Percentiles rank a stretch among this genome's conserved stretches.
phyloP scores from a whole-genome alignment of 1,140 invertebrate genomes.

The Forficula auricularia region DNA sequence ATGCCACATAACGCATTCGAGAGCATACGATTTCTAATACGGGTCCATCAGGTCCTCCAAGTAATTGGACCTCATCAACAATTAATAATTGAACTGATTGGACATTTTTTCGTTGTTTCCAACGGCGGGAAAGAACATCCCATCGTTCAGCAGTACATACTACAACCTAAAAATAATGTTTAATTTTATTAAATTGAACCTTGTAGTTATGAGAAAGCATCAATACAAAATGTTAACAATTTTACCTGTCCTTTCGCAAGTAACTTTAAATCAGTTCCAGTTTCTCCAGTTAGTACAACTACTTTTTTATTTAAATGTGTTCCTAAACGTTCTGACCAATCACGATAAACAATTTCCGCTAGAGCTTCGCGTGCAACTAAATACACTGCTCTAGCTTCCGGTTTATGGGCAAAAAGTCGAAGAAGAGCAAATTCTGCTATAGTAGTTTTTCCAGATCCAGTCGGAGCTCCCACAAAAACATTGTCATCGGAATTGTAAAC shows the following conservation, averaged over 20 bases:
- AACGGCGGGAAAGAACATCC: conserved; percentile 93
- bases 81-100: conserved; percentile 95
- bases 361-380: conserved; percentile 81
- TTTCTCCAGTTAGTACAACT: conserved; percentile 93
- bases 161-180: conserved; percentile 56
- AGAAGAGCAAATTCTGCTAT: conserved; percentile 95
- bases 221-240: background rate
- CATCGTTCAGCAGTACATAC: conserved; percentile 96
- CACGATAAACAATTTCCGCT: conserved; percentile 75
- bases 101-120: conserved; percentile 97
- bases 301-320: conserved; percentile 65
- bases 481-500: conserved; percentile 98
- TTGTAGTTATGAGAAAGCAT: no score
- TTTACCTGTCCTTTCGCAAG: conserved; percentile 10
- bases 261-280: conserved; percentile 88
- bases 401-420: conserved; percentile 60
- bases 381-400: conserved; percentile 72
- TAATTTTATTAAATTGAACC: no score
- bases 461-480: conserved; percentile 93
- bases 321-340: conserved; percentile 84
- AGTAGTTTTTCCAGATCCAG: conserved; percentile 82
- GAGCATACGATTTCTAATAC: conserved; percentile 95
- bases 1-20: conserved; percentile 91
- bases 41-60: conserved; percentile 77
- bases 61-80: conserved; percentile 89